phyloP scores from a whole-genome alignment of 1,140 invertebrate genomes.

The Megalonaias nervosa region DNA sequence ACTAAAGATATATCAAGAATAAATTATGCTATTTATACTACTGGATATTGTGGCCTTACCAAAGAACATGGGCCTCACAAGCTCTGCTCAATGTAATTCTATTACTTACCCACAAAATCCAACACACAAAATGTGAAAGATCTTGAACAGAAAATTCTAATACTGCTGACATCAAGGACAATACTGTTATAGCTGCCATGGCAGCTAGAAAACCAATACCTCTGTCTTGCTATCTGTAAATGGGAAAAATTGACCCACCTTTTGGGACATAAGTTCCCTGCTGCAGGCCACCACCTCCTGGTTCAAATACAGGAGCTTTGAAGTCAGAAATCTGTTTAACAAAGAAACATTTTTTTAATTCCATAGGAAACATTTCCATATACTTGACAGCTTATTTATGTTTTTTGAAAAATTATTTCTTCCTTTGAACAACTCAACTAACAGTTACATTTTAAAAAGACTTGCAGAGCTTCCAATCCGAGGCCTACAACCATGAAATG shows the following conservation, averaged over 20 bases:
- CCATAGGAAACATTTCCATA: too few species aligned
- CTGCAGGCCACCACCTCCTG: constrained; percentile 83
- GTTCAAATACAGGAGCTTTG: constrained; percentile 83
- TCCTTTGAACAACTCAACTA: not conserved
- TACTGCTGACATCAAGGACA: not conserved
- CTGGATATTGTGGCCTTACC: too few species aligned
- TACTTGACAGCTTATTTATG: not conserved
- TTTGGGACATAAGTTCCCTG: constrained; percentile 96
- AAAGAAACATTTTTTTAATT: not conserved
- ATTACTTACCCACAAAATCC: too few species aligned
- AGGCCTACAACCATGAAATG: too few species aligned
- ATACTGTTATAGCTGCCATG: not conserved
- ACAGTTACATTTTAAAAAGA: not conserved
- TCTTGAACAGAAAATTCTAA: not conserved
- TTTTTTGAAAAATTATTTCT: too few species aligned
- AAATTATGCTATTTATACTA: too few species aligned
- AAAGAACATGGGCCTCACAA: too few species aligned
- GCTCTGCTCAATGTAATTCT: too few species aligned
- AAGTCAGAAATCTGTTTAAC: constrained; percentile 80
- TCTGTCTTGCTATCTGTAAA: not conserved
- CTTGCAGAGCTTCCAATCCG: not conserved
- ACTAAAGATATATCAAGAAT: too few species aligned
- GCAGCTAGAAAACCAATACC: not conserved
- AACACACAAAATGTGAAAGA: not conserved
- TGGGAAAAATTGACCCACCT: constrained; percentile 54